Conservation (phyloP, 1,140 invertebrate genomes). For the Oscheius sp. region DNA sequence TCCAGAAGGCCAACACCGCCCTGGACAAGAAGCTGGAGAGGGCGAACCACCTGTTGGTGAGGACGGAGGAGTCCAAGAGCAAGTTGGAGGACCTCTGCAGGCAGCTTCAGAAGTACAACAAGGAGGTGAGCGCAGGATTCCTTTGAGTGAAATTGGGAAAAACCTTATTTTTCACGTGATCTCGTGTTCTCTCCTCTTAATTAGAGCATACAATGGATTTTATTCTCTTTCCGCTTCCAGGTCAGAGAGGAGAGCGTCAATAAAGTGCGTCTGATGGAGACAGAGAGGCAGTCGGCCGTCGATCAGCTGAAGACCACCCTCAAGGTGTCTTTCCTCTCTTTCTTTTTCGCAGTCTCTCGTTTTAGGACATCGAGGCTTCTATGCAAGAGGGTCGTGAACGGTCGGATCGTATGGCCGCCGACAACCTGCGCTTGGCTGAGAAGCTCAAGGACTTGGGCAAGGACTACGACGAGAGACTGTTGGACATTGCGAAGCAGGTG, state of each 20-base stretch:
- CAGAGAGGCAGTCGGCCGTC: constrained; percentile 10
- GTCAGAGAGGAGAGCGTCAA: constrained; percentile 4
- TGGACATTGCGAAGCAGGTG: constrained; percentile 15
- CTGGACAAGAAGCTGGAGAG: constrained; percentile 24
- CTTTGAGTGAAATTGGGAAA: too few species aligned
- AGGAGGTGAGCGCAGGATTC: too few species aligned
- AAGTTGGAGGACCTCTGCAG: constrained; percentile 30
- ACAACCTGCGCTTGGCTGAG: constrained; percentile 22
- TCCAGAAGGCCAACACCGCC: constrained; percentile 12
- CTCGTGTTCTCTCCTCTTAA: background rate
- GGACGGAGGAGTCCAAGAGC: constrained; percentile 29
- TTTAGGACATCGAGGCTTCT: constrained; percentile 17
- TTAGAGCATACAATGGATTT: too few species aligned
- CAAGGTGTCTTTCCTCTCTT: background rate
- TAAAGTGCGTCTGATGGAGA: constrained; percentile 16
- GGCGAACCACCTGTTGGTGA: constrained; percentile 17
- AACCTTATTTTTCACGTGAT: background rate
- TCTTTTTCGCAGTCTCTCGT: background rate
- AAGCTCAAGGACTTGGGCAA: constrained; percentile 19
- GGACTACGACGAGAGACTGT: constrained; percentile 21
- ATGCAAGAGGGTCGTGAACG: constrained; percentile 13
- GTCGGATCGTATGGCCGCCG: constrained; percentile 24
- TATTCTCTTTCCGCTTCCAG: too few species aligned
- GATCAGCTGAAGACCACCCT: constrained; percentile 26
- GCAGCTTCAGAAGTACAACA: constrained; percentile 24